Percentiles rank a stretch among this genome's conserved stretches.
Evolutionary conservation across 2,888 invertebrate genomes (phyloP).

Genomic region (Noctua fimbriata): DNA sequence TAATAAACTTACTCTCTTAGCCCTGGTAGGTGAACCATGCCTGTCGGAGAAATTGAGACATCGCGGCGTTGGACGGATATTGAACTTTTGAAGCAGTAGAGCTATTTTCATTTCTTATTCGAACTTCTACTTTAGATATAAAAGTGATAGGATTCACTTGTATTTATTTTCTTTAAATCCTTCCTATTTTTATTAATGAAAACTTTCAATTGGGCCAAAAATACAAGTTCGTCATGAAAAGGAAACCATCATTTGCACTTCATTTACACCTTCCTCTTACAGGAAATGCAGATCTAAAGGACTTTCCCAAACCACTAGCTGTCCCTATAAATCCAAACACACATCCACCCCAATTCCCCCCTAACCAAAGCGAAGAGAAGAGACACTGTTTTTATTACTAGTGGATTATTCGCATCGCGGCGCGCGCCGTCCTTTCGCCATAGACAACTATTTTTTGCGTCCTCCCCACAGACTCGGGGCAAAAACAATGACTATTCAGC

Average conservation of each 20-base stretch:
- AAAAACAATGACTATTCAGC: conserved; percentile 67
- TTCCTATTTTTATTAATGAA: background rate
- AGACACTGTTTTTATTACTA: conserved; percentile 83
- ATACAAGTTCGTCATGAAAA: background rate
- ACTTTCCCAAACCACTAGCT: conserved; percentile 14
- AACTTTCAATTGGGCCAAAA: background rate
- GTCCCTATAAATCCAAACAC: conserved; percentile 28
- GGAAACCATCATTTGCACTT: background rate
- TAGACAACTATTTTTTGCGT: conserved; percentile 66
- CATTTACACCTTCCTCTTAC: background rate
- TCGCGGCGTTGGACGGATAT: background rate
- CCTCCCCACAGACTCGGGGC: conserved; percentile 57
- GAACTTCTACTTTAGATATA: background rate
- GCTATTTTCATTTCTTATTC: background rate
- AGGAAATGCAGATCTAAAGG: background rate
- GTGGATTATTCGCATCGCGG: conserved; percentile 75
- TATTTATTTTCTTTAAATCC: background rate
- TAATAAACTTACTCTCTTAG: conserved; percentile 81
- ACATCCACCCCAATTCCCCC: conserved; percentile 68
- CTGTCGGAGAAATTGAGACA: conserved; percentile 30
- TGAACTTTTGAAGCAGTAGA: background rate
- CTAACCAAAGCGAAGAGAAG: conserved; percentile 69
- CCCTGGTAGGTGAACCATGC: conserved; percentile 55
- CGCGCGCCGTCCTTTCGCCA: conserved; percentile 62
- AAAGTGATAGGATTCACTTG: background rate